Conservation (phyloP, 2,797 vertebrate genomes). For the Cygnus olor region DNA sequence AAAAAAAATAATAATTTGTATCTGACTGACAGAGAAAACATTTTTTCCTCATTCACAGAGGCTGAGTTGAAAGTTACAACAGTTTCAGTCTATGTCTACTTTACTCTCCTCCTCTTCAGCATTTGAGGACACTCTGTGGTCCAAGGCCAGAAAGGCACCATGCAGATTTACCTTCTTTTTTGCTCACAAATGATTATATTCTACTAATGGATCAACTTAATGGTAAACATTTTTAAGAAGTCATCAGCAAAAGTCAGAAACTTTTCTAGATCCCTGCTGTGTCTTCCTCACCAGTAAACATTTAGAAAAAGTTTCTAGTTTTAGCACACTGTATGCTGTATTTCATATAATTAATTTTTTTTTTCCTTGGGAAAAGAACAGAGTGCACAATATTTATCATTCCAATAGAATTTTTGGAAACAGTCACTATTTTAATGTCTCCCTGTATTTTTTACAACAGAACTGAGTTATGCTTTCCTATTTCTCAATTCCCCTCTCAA, state of each 20-base stretch:
- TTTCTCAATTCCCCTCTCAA: background rate
- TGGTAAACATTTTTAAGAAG: background rate
- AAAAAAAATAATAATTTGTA: background rate
- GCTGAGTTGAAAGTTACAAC: background rate
- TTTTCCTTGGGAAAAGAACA: background rate
- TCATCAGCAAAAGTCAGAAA: background rate
- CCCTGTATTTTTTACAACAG: background rate
- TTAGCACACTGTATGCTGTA: background rate
- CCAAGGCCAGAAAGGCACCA: fast-evolving
- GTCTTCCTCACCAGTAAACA: background rate
- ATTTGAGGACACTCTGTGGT: background rate
- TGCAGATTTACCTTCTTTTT: background rate
- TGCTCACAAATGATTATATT: background rate
- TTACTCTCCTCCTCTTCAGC: background rate
- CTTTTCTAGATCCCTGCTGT: background rate
- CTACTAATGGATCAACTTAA: background rate
- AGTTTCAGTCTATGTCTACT: background rate
- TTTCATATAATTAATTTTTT: background rate
- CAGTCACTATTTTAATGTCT: background rate
- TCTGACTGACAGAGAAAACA: background rate
- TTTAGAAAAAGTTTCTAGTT: background rate
- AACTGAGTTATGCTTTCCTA: background rate
- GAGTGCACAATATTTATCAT: background rate
- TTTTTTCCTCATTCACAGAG: background rate
- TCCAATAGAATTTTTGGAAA: background rate